phyloP scores from a whole-genome alignment of 2,888 invertebrate species.

The Eudemis profundana region DNA sequence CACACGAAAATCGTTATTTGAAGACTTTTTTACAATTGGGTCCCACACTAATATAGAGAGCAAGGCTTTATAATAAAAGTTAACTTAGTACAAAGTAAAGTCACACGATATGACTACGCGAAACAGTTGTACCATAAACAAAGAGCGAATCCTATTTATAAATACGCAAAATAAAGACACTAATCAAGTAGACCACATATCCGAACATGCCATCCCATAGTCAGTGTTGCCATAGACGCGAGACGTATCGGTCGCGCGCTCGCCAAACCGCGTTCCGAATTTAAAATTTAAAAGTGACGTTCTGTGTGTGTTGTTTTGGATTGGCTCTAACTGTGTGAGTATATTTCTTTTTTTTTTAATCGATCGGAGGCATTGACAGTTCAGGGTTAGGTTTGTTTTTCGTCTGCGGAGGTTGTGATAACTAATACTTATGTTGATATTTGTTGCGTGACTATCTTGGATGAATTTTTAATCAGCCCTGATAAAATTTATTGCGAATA shows the following conservation, averaged over 20 bases:
- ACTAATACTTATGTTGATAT: neutral
- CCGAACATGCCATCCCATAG: slow-evolving; percentile 26
- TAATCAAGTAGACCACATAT: slow-evolving; percentile 28
- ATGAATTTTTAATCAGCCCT: neutral
- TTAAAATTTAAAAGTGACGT: slow-evolving; percentile 38
- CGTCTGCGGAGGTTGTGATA: neutral
- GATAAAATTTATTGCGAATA: too few species aligned
- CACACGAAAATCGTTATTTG: too few species aligned
- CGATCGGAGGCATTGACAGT: neutral
- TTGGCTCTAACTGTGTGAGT: slow-evolving; percentile 33
- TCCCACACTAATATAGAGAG: neutral
- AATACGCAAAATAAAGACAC: neutral
- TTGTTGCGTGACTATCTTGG: slow-evolving; percentile 10
- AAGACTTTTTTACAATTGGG: too few species aligned
- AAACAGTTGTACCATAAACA: neutral
- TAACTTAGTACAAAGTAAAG: neutral
- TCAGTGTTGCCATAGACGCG: slow-evolving; percentile 16
- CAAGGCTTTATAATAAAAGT: neutral
- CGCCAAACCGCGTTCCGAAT: slow-evolving; percentile 15
- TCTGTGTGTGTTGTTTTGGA: slow-evolving; percentile 30
- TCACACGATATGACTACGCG: neutral
- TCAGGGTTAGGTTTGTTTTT: neutral
- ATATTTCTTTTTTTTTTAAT: slow-evolving; percentile 1
- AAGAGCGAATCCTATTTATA: slow-evolving; percentile 25
- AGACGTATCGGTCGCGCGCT: slow-evolving; percentile 31